Evolutionary conservation across 1,140 invertebrate genomes (phyloP).

Genomic region (Ceratoteleas bidentatus): DNA sequence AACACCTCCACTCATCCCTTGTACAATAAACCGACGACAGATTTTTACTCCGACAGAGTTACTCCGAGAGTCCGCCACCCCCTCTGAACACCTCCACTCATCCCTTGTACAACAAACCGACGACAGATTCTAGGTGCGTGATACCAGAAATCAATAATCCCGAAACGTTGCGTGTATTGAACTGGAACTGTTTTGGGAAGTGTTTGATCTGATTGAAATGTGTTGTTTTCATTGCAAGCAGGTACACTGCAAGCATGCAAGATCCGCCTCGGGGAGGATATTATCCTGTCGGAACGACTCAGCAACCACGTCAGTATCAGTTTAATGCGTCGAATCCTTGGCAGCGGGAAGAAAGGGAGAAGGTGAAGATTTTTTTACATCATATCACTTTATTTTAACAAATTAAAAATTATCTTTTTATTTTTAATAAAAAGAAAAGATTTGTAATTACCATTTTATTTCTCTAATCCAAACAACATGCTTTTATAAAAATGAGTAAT

Average conservation of each 20-base stretch:
- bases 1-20: slow-evolving; percentile 88
- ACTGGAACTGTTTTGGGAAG: background rate
- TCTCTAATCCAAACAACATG: too few relatives aligned
- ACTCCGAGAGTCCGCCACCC: slow-evolving; percentile 84
- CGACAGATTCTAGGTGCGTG: slow-evolving; percentile 74
- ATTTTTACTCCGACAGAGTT: too few relatives aligned
- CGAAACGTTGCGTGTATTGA: too few relatives aligned
- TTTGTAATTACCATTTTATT: too few relatives aligned
- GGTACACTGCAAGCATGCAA: slow-evolving; percentile 86
- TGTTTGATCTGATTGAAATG: too few relatives aligned
- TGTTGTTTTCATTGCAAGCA: slow-evolving; percentile 38
- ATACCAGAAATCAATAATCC: too few relatives aligned
- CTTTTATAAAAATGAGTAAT: too few relatives aligned
- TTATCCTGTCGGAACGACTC: slow-evolving; percentile 82
- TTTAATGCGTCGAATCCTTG: slow-evolving; percentile 88
- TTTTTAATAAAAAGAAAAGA: too few relatives aligned
- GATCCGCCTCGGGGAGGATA: slow-evolving; percentile 89
- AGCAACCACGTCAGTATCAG: slow-evolving; percentile 80
- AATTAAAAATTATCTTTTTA: background rate
- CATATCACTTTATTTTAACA: too few relatives aligned
- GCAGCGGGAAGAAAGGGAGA: slow-evolving; percentile 94
- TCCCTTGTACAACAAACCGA: slow-evolving; percentile 84
- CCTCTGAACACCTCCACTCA: slow-evolving; percentile 88
- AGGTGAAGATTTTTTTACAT: too few relatives aligned
- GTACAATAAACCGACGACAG: too few relatives aligned